These are phyloP conservation scores for Montifringilla adamsi DNA, from an alignment of 2,113 vertebrate genomes.

Conservation along the genomic window DNA sequence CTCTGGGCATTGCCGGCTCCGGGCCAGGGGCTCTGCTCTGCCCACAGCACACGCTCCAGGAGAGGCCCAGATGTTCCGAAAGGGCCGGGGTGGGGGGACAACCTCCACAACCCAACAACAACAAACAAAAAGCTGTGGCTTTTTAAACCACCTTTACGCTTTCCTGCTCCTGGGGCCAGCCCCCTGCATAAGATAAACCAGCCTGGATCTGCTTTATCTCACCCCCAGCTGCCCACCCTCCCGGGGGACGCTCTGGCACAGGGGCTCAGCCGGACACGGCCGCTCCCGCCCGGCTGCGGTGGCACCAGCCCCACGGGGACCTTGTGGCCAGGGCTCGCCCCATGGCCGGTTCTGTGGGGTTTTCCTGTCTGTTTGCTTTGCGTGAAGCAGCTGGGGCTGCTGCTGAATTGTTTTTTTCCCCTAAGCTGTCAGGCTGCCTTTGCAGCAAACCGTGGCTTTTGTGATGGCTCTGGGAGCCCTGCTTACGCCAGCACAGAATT, in stretches of 20 bases:
- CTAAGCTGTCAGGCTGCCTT: background rate
- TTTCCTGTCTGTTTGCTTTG: background rate
- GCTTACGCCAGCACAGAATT: background rate
- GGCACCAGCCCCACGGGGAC: background rate
- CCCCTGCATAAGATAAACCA: background rate
- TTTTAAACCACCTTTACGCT: constrained; percentile 33
- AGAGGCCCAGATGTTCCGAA: constrained; percentile 4
- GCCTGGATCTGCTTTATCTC: constrained; percentile 34
- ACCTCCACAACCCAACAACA: background rate
- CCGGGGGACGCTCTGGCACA: accelerated
- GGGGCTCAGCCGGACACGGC: background rate
- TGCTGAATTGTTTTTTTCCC: background rate
- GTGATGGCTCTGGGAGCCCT: background rate
- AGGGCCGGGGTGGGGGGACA: background rate
- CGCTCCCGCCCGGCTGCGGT: background rate
- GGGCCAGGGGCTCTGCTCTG: background rate
- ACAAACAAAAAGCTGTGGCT: background rate
- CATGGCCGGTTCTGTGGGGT: accelerated
- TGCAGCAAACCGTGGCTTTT: background rate
- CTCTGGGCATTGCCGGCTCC: constrained; percentile 21
- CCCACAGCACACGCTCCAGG: background rate
- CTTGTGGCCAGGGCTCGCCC: background rate
- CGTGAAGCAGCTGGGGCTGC: background rate
- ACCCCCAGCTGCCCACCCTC: constrained; percentile 1
- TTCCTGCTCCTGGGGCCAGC: background rate